These are phyloP conservation scores for Telenomus remus DNA, from an alignment of 1,140 invertebrate species.

Conservation along the genomic window DNA sequence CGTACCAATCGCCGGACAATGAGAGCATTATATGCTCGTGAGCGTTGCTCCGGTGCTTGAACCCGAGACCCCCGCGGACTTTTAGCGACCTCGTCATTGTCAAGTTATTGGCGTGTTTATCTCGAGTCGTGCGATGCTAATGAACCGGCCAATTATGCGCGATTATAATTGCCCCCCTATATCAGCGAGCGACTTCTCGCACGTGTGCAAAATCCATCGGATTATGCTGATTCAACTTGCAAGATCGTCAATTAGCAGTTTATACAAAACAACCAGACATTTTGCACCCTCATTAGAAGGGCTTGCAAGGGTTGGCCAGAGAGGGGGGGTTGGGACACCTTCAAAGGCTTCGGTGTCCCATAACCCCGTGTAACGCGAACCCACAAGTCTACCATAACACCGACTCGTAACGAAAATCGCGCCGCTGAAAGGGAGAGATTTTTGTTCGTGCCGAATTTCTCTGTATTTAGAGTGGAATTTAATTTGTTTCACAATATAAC, in stretches of 20 bases:
- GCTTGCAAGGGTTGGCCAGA: background rate
- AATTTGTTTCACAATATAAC: background rate
- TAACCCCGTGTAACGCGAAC: background rate
- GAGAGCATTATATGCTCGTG: constrained; percentile 67
- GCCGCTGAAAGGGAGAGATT: too few relatives aligned
- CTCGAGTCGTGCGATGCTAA: constrained; percentile 14
- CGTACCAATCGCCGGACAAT: constrained; percentile 70
- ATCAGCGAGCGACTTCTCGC: too few relatives aligned
- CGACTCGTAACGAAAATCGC: too few relatives aligned
- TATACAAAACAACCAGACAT: background rate
- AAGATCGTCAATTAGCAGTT: background rate
- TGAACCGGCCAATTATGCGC: constrained; percentile 11
- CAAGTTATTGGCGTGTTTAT: constrained; percentile 32
- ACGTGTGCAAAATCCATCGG: too few relatives aligned
- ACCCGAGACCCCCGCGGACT: constrained; percentile 40
- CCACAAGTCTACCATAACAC: too few relatives aligned
- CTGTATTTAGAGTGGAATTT: background rate
- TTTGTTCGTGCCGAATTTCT: too few relatives aligned
- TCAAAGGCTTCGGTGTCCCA: background rate
- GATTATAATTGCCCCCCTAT: too few relatives aligned
- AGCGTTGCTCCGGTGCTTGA: constrained; percentile 62
- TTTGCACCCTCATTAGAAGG: background rate
- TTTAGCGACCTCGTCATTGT: constrained; percentile 10
- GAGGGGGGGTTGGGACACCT: background rate
- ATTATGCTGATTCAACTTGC: too few relatives aligned